Conservation (phyloP, 2,113 vertebrate genomes). For the Chionis minor region DNA sequence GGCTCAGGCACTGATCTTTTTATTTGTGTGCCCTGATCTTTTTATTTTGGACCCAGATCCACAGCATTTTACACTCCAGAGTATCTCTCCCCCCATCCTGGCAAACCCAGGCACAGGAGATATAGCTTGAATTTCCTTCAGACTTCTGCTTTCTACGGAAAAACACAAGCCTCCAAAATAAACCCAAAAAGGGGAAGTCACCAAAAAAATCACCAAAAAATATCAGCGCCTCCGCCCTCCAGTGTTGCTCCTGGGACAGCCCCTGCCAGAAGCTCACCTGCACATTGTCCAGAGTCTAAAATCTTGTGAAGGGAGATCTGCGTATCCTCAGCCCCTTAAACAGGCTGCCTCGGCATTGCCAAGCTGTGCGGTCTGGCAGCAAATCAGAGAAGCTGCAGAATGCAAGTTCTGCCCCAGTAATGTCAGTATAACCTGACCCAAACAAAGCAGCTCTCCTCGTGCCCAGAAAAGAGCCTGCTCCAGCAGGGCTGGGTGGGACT, state of each 20-base stretch:
- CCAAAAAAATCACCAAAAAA: no score
- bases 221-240: rapidly evolving
- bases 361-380: neutral
- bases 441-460: rapidly evolving
- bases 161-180: neutral
- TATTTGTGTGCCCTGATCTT: neutral
- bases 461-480: neutral
- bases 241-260: neutral
- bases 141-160: neutral
- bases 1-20: neutral
- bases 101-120: neutral
- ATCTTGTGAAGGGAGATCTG: neutral
- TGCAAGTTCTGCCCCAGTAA: neutral
- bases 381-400: neutral
- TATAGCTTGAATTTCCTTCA: neutral
- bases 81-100: neutral
- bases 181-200: neutral
- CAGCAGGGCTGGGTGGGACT: rapidly evolving
- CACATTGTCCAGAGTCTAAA: neutral
- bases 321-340: rapidly evolving
- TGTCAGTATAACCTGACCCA: neutral
- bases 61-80: rapidly evolving
- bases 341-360: neutral
- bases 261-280: neutral
- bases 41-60: neutral